Evolutionary conservation across 35 echinoderm and acorn worm genomes (phyloP), one percentile per base, ranked within the genome.

Genomic region (Hemicentrotus pulcherrimus): DNA sequence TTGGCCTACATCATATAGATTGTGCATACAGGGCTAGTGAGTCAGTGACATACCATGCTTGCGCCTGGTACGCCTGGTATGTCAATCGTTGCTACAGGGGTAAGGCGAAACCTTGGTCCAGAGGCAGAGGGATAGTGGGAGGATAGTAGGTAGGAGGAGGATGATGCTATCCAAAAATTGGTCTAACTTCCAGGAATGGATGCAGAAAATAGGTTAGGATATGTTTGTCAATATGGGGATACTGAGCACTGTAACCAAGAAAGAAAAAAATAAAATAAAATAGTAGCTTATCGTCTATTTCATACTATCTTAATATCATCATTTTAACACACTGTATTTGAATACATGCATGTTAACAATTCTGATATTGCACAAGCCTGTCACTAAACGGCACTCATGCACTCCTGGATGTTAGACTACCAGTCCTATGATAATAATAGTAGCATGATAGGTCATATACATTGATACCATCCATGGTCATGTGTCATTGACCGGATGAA

Each of bases 21-120:
- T 55, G 15, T 78, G 24, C 65, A 78, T 78, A 28, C 19, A 78
- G 65, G 65, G 24, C 19, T 22, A 78, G 65, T 78, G 65, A 78
- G 65, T 78, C 65, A 78, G 88, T 90, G 88, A 58, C 91, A 93
- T 93, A 93, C 91, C 91, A 93, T 13, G n/a, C 14, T 47, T 93
- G 46, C 48, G 48, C 46, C 47, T 93, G 91, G 91, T 58, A 93
- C 48, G 45, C 30, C 46, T 93, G 91, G 91, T 93, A 93, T 93
- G 91, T 47, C 91, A 48, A 32, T 58, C 46, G 91, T 90, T 90
- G 91, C 18, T 58, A 93, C 48, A 58, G 45, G 91, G 48, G 91
- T 31, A 93, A 93, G 46, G 22, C 3, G 91, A 93, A 31, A 93
- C 91, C 48, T 47, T 47, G 46, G 15, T 31, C 33, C 15, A 19